phyloP scores from a whole-genome alignment of 2,113 vertebrate species.

The Tympanuchus pallidicinctus region DNA sequence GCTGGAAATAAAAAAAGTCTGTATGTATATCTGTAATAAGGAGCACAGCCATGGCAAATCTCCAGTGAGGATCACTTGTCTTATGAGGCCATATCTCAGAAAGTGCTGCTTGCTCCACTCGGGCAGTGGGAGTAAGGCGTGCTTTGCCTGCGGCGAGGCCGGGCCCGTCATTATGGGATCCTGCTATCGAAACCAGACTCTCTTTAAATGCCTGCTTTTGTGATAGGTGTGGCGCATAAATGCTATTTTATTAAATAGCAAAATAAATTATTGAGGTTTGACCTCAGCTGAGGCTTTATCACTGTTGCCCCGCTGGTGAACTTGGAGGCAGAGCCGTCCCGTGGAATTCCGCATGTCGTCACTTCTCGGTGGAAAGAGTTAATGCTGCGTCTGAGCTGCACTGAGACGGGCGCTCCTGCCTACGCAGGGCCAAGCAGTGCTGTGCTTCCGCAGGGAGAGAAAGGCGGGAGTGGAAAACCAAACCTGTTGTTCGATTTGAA shows the following conservation, averaged over 20 bases:
- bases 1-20: background rate
- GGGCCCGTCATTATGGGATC: background rate
- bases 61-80: constrained; percentile 17
- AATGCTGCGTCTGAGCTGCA: background rate
- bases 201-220: background rate
- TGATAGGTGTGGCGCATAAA: constrained; percentile 51
- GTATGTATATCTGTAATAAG: background rate
- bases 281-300: constrained; percentile 76
- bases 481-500: background rate
- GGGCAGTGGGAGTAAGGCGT: background rate
- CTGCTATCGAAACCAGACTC: constrained; percentile 63
- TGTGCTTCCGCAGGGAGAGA: background rate
- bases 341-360: constrained; percentile 75
- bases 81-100: accelerated
- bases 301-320: constrained; percentile 78
- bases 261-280: constrained; percentile 71
- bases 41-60: background rate
- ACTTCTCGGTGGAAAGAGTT: constrained; percentile 65
- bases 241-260: constrained; percentile 72
- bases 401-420: background rate
- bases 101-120: background rate
- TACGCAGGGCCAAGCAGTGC: background rate
- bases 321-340: constrained; percentile 66
- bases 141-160: background rate
- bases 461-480: background rate